Conservation (phyloP, 2,797 vertebrate species). For the Choloepus didactylus region DNA sequence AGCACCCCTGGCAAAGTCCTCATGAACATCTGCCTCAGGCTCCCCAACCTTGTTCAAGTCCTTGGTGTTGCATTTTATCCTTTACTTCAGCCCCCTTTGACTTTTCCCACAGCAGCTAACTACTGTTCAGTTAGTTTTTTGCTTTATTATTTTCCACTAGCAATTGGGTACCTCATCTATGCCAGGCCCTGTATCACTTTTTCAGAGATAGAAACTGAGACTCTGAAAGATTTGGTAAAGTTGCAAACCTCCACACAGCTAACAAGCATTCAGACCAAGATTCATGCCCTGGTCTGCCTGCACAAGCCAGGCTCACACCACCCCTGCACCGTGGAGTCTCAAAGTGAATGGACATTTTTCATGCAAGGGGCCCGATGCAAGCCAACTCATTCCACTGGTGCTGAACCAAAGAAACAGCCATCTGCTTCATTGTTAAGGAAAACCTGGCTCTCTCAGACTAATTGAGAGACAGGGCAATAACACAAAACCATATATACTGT, state of each 20-base stretch:
- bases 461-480: slow-evolving; percentile 1
- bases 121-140: not conserved
- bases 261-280: not conserved
- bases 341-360: accelerated
- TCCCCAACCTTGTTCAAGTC: not conserved
- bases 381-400: not conserved
- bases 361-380: not conserved
- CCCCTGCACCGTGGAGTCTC: not conserved
- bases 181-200: not conserved
- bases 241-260: not conserved
- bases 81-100: not conserved
- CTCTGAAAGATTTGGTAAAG: not conserved
- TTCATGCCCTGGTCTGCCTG: not conserved
- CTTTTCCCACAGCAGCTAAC: not conserved
- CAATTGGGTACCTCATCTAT: not conserved
- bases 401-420: not conserved
- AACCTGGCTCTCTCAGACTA: not conserved
- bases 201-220: not conserved
- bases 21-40: not conserved
- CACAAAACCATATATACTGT: not conserved
- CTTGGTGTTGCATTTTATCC: not conserved
- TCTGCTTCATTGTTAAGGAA: slow-evolving; percentile 8
- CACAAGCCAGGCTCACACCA: not conserved
- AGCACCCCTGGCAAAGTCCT: not conserved
- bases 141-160: not conserved